These are phyloP conservation scores for Lamprotornis superbus DNA, from an alignment of 2,113 vertebrate species.

Conservation along the genomic window DNA sequence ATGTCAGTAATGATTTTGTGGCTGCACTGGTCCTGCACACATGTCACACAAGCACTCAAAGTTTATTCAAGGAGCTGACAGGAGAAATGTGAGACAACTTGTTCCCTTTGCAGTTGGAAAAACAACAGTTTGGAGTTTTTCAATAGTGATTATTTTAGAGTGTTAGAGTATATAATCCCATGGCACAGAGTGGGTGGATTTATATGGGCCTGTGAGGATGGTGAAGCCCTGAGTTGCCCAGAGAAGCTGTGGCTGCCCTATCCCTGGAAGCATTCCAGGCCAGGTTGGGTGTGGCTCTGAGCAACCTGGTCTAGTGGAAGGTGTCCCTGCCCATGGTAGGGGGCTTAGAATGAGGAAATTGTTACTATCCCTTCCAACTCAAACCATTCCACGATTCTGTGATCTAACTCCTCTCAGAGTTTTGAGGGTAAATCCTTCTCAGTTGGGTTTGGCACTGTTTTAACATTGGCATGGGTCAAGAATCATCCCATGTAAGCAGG, in stretches of 20 bases:
- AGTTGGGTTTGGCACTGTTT: rapidly evolving
- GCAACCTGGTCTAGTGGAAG: rapidly evolving
- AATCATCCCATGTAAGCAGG: neutral
- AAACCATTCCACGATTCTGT: neutral
- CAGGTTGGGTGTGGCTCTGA: neutral
- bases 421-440: neutral
- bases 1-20: slow-evolving; percentile 5
- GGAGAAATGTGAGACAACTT: neutral
- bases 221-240: neutral
- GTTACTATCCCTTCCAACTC: neutral
- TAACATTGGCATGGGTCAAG: neutral
- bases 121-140: neutral
- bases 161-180: neutral
- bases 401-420: neutral
- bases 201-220: neutral
- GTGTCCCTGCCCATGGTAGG: neutral
- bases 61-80: neutral
- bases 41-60: neutral
- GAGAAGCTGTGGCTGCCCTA: neutral
- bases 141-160: neutral
- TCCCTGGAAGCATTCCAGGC: neutral
- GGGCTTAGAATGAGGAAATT: rapidly evolving
- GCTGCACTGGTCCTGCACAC: neutral
- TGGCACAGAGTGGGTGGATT: neutral
- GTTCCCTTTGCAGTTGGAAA: neutral